These are phyloP conservation scores for Phenganax marumi DNA, from an alignment of 92 coral and sea anemone genomes.

Conservation along the genomic window DNA sequence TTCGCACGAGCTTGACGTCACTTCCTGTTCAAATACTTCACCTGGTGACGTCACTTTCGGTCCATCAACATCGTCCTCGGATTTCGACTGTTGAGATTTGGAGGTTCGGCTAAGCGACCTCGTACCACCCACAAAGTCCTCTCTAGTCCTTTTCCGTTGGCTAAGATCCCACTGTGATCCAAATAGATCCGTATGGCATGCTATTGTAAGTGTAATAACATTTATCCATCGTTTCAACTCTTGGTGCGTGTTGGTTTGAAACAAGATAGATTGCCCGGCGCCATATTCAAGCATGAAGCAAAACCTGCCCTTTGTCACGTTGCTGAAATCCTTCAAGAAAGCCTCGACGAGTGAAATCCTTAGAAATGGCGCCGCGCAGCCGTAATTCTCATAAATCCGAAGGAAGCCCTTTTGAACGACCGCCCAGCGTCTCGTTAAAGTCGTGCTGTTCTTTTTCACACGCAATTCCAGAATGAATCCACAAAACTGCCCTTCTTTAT, in stretches of 20 bases:
- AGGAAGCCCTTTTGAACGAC: slow-evolving; percentile 62
- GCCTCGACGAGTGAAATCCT: slow-evolving; percentile 42
- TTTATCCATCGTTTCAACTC: slow-evolving; percentile 94
- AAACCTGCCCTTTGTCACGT: slow-evolving; percentile 23
- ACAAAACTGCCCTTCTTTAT: slow-evolving; percentile 30
- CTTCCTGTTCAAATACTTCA: not conserved
- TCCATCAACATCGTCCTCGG: slow-evolving; percentile 24
- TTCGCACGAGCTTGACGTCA: not conserved
- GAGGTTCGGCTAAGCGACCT: not conserved
- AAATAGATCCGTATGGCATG: slow-evolving; percentile 68
- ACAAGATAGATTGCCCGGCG: slow-evolving; percentile 57
- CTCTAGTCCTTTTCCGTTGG: slow-evolving; percentile 49
- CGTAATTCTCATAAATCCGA: slow-evolving; percentile 68
- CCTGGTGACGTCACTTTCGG: slow-evolving; percentile 9
- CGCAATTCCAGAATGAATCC: slow-evolving; percentile 27
- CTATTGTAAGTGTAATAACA: slow-evolving; percentile 56
- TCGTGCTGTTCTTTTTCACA: slow-evolving; percentile 22
- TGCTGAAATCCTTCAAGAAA: slow-evolving; percentile 34
- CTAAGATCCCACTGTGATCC: slow-evolving; percentile 51
- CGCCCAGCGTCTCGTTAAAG: slow-evolving; percentile 41
- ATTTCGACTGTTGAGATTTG: not conserved
- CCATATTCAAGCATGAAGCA: slow-evolving; percentile 70
- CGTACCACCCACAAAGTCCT: not conserved
- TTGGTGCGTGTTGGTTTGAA: slow-evolving; percentile 72
- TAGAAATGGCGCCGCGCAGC: slow-evolving; percentile 44